Base-by-base conservation (phyloP, 1,140 invertebrate species). In the Myzus persicae region DNA sequence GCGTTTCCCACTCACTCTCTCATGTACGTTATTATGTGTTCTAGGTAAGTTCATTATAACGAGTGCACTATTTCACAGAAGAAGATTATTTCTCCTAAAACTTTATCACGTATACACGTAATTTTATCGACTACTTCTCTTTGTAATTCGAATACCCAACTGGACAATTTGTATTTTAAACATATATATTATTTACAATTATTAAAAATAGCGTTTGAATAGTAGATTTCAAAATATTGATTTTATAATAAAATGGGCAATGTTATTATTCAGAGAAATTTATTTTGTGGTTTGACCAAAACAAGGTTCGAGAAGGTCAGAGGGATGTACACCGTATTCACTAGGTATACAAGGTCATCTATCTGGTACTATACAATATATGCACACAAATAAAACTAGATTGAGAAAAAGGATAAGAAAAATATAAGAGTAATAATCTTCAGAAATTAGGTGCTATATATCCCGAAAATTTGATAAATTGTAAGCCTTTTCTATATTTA, bases 11-110 rank as follows among this genome's bases (percentile, higher is more conserved):
- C 76, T 91, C n/a, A 3, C n/a, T 14, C 48, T 46, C 67, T 20
- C 38, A 20, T 51, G 9, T 84, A 92, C 22, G 76, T 81, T 48
- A 82, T 82, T 82, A 18, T 38, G 44, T 82, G 44, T 48, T 81
- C 36, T 22, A 51, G 76, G 76, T 92, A 84, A 92, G 91, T 48
- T 84, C 44, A 51, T 92, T 82, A n/a, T 6, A 92, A 92, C 44
- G 67, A 84, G 44, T 36, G 76, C 31, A 46, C 91, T 38, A 46
- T 92, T 92, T 26, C 8, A 81, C 67, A 42, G 59, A 59, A 42
- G 40, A 44, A 44, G 40, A 76, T 67, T 67, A 91, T 42, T 91
- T 82, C 44, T 92, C 76, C 44, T 24, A 9, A 93, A 85, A 93
- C 46, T 85, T 84, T 85, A 26, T 93, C 38, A 54, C 36, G 36